phyloP scores from a whole-genome alignment of 2,797 vertebrate species.

The Garrulus glandarius region DNA sequence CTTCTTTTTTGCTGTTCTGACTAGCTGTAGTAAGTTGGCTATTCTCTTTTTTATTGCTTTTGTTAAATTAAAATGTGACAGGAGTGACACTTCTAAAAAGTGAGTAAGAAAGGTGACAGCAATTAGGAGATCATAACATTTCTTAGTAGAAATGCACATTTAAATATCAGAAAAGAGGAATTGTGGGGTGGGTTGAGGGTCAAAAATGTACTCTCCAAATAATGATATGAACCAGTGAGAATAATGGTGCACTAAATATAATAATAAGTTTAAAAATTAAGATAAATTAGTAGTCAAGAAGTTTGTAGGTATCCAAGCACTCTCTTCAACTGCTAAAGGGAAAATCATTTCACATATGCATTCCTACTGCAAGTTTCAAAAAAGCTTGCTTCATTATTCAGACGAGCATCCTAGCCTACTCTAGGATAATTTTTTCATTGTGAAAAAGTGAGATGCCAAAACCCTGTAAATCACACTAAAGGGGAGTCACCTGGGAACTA shows the following conservation, averaged over 20 bases:
- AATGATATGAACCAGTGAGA: neutral
- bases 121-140: neutral
- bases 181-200: neutral
- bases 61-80: neutral
- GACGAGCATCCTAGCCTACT: neutral
- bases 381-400: neutral
- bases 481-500: neutral
- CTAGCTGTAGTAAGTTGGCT: neutral
- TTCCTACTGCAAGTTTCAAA: neutral
- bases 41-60: neutral
- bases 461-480: neutral
- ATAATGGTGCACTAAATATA: neutral
- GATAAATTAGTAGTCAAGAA: neutral
- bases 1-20: neutral
- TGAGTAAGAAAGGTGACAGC: neutral
- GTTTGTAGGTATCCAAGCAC: neutral
- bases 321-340: neutral
- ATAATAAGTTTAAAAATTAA: neutral
- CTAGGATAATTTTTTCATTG: neutral
- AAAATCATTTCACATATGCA: neutral
- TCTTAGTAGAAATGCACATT: neutral
- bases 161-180: neutral
- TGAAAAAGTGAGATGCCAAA: conserved; percentile 30
- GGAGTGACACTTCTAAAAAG: neutral
- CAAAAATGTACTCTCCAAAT: neutral